Percentiles rank a stretch among this genome's conserved stretches.
These are phyloP conservation scores for Bombylius discolor DNA, from an alignment of 2,888 invertebrate genomes.

Conservation along the genomic window DNA sequence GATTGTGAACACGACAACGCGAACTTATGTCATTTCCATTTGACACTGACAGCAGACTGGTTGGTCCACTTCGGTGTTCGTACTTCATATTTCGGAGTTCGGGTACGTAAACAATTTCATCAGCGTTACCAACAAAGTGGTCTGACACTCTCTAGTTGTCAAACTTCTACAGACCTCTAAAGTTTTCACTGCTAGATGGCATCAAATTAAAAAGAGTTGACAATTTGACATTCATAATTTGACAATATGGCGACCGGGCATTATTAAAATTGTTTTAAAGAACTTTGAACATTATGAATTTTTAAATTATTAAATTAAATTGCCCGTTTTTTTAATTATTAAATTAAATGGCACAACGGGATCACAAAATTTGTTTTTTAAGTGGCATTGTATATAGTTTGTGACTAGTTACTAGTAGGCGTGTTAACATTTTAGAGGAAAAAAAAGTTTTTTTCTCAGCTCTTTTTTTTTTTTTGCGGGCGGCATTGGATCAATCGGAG, in stretches of 20 bases:
- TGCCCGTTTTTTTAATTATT: not conserved
- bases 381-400: not conserved
- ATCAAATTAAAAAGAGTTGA: not conserved
- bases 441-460: not conserved
- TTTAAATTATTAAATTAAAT: not conserved
- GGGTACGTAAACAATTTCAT: too few species aligned
- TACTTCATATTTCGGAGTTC: too few species aligned
- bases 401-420: slow-evolving; percentile 1
- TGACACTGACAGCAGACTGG: too few species aligned
- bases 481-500: slow-evolving; percentile 7
- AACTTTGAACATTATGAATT: not conserved
- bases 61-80: too few species aligned
- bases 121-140: too few species aligned
- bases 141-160: too few species aligned
- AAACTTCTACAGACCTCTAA: too few species aligned
- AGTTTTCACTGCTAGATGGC: too few species aligned
- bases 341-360: not conserved
- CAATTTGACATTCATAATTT: slow-evolving; percentile 7
- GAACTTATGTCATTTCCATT: too few species aligned
- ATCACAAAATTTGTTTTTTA: not conserved
- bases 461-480: slow-evolving; percentile 3
- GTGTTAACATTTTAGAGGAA: not conserved
- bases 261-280: slow-evolving; percentile 3
- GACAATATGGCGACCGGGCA: slow-evolving; percentile 20
- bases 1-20: too few species aligned